Conservation (phyloP, 2,888 invertebrate genomes). For the Villa cingulata region DNA sequence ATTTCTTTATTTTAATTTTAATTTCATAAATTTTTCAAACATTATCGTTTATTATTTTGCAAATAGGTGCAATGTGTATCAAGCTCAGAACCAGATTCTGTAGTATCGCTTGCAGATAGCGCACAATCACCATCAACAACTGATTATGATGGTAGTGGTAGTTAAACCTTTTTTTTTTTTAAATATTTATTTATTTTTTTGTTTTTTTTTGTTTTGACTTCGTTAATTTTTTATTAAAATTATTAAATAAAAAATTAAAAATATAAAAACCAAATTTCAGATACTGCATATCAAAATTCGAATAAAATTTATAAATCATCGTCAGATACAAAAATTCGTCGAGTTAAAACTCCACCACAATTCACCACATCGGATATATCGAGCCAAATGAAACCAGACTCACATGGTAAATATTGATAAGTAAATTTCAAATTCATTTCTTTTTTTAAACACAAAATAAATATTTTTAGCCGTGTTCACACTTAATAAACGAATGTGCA, state of each 20-base stretch:
- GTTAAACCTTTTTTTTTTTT: conserved; percentile 14
- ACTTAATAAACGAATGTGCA: too few species aligned
- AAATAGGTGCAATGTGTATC: conserved; percentile 77
- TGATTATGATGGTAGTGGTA: conserved; percentile 28
- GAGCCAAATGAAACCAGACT: conserved; percentile 24
- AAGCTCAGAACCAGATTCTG: conserved; percentile 67
- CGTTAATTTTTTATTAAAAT: neutral
- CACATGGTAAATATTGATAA: conserved; percentile 23
- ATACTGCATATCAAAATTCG: conserved; percentile 25
- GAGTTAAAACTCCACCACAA: conserved; percentile 27
- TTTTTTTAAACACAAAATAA: neutral
- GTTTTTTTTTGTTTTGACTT: neutral
- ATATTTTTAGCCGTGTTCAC: too few species aligned
- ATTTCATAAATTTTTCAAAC: neutral
- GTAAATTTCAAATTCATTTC: neutral
- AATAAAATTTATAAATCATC: conserved; percentile 30
- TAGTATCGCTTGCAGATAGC: conserved; percentile 37
- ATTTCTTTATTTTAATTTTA: conserved; percentile 1
- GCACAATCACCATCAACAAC: conserved; percentile 34
- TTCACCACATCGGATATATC: conserved; percentile 6
- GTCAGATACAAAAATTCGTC: conserved; percentile 32
- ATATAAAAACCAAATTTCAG: conserved; percentile 16
- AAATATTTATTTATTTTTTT: neutral
- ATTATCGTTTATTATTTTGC: conserved; percentile 4
- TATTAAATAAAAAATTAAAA: neutral